Percentiles rank a stretch among this genome's conserved stretches.
These are phyloP conservation scores for Bucorvus abyssinicus DNA, from an alignment of 2,797 vertebrate species.

Conservation along the genomic window DNA sequence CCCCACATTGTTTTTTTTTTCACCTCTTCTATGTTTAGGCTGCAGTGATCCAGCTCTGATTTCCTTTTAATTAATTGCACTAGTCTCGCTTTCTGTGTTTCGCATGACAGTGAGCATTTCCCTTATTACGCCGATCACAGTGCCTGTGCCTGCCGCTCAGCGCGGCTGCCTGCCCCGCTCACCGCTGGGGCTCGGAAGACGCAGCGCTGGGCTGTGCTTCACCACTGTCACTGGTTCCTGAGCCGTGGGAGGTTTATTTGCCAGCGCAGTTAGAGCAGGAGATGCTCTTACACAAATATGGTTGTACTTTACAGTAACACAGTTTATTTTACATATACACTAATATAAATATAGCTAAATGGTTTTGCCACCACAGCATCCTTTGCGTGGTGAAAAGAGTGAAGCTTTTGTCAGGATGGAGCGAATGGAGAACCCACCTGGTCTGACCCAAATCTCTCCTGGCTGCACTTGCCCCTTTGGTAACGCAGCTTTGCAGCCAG, in stretches of 20 bases:
- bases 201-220: background rate
- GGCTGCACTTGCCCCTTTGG: background rate
- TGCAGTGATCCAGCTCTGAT: background rate
- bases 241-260: background rate
- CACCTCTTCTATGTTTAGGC: background rate
- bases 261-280: background rate
- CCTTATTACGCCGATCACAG: background rate
- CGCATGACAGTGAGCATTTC: background rate
- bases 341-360: background rate
- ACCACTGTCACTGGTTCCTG: background rate
- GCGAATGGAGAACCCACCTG: background rate
- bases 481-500: background rate
- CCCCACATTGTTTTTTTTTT: background rate
- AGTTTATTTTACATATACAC: background rate
- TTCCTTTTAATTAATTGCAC: background rate
- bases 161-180: background rate
- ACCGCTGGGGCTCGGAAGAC: background rate
- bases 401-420: background rate
- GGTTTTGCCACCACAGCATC: background rate
- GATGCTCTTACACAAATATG: background rate
- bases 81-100: background rate
- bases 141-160: background rate
- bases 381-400: background rate
- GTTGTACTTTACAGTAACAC: background rate
- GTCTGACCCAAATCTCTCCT: background rate